These are phyloP conservation scores for Aphodius granarius DNA, from an alignment of 2,888 invertebrate species.

Conservation along the genomic window DNA sequence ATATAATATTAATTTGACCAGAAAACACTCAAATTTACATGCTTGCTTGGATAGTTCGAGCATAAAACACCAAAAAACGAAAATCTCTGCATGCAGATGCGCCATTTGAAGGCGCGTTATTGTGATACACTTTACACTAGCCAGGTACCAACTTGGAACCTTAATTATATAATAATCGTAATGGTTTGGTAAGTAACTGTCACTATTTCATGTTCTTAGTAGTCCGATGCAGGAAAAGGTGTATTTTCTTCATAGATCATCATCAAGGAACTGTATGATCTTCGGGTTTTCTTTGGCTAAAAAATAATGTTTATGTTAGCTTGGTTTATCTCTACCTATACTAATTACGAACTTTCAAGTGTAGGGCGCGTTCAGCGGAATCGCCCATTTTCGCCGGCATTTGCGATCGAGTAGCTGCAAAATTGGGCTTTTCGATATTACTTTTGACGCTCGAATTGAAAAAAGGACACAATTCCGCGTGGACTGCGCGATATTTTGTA, in stretches of 20 bases:
- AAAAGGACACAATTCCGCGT: too few relatives aligned
- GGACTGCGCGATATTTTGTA: too few relatives aligned
- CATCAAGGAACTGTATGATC: constrained; percentile 61
- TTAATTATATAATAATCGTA: neutral
- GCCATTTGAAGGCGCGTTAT: neutral
- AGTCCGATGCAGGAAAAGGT: constrained; percentile 61
- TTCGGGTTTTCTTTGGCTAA: constrained; percentile 52
- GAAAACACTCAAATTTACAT: neutral
- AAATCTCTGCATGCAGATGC: neutral
- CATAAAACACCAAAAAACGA: neutral
- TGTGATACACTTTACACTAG: neutral
- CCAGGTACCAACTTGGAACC: neutral
- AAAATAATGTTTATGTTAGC: constrained; percentile 37
- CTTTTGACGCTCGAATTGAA: too few relatives aligned
- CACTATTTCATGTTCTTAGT: constrained; percentile 1
- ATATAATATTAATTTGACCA: neutral
- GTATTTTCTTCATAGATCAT: constrained; percentile 75
- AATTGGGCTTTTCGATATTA: too few relatives aligned
- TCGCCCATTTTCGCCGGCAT: too few relatives aligned
- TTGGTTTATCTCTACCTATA: too few relatives aligned
- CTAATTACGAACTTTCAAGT: too few relatives aligned
- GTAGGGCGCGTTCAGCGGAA: too few relatives aligned
- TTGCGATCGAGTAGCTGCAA: too few relatives aligned
- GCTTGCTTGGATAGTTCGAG: neutral
- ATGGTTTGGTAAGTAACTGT: neutral